These are phyloP conservation scores for Bombus soroeensis DNA, from an alignment of 1,140 invertebrate genomes.

Conservation along the genomic window DNA sequence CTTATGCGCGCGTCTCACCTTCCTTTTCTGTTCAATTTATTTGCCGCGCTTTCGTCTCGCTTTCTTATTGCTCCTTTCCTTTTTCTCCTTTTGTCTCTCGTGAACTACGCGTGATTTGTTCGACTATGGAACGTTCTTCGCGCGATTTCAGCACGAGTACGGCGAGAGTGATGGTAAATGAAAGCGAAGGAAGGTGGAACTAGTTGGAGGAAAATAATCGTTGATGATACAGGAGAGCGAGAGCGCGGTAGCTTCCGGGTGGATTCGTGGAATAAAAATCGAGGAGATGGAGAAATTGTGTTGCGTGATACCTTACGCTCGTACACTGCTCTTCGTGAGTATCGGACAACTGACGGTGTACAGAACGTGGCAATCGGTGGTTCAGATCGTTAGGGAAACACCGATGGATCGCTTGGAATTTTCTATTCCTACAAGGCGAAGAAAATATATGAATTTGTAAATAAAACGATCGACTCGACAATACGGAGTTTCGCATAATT, in stretches of 20 bases:
- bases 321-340: not conserved
- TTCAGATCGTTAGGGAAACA: not conserved
- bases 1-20: slow-evolving; percentile 16
- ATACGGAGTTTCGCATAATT: no score
- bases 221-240: not conserved
- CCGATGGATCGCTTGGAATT: not conserved
- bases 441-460: no score
- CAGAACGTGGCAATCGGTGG: not conserved
- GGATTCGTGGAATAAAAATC: not conserved
- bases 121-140: not conserved
- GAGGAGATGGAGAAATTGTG: not conserved
- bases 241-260: not conserved
- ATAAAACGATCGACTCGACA: no score
- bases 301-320: not conserved
- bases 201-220: not conserved
- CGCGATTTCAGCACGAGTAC: not conserved
- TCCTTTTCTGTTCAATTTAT: slow-evolving; percentile 37
- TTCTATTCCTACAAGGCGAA: not conserved
- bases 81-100: not conserved
- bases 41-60: not conserved
- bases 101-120: not conserved
- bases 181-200: not conserved
- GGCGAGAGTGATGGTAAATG: not conserved
- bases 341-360: not conserved
- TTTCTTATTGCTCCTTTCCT: not conserved